These are phyloP conservation scores for Colletes gigas DNA, from an alignment of 1,140 invertebrate species.

Conservation along the genomic window DNA sequence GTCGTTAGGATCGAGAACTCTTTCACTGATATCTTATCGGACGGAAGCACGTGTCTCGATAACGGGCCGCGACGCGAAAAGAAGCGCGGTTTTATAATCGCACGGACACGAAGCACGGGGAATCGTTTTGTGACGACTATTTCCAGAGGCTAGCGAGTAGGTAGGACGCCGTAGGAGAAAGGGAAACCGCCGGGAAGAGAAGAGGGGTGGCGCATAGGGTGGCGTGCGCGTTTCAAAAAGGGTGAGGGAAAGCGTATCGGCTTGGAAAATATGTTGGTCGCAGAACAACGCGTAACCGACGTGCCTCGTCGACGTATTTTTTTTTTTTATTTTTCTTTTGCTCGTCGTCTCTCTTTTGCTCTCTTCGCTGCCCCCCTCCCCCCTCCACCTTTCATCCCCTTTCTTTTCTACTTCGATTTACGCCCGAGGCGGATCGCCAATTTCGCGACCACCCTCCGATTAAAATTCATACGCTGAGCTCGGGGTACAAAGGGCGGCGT, in stretches of 20 bases:
- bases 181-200: conserved; percentile 38
- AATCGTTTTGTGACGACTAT: conserved; percentile 62
- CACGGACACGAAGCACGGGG: conserved; percentile 45
- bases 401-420: not conserved
- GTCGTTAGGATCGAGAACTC: too few species aligned
- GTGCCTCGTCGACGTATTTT: not conserved
- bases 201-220: conserved; percentile 42
- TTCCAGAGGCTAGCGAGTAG: conserved; percentile 51
- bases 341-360: not conserved
- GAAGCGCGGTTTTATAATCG: conserved; percentile 41
- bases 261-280: conserved; percentile 61
- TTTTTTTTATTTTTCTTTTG: not conserved
- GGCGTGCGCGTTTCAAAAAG: conserved; percentile 41
- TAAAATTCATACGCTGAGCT: conserved; percentile 8
- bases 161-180: conserved; percentile 40
- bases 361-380: not conserved
- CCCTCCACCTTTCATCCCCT: not conserved
- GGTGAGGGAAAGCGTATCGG: conserved; percentile 59
- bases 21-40: not conserved
- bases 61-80: conserved; percentile 1
- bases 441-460: conserved; percentile 11
- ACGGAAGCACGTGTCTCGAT: conserved; percentile 36
- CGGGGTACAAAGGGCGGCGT: not conserved
- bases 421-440: not conserved
- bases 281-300: conserved; percentile 13